Evolutionary conservation across 2,113 vertebrate species (phyloP).

Genomic region (Hucho hucho): DNA sequence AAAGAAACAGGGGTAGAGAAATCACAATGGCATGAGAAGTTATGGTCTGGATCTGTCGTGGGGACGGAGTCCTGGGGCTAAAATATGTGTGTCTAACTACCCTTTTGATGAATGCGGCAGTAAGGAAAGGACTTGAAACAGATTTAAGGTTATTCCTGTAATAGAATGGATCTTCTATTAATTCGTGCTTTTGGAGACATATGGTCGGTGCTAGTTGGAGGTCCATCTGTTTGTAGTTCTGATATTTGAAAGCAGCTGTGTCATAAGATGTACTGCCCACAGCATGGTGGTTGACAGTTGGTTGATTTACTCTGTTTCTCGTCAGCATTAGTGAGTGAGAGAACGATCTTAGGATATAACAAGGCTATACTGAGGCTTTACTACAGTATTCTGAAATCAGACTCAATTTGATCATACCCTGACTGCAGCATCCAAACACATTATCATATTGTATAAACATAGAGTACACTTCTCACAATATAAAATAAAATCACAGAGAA

Average conservation of each 20-base stretch:
- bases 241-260: background rate
- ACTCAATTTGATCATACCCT: no score
- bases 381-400: no score
- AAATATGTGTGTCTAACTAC: background rate
- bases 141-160: slow-evolving; percentile 39
- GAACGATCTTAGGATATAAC: no score
- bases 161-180: background rate
- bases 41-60: slow-evolving; percentile 33
- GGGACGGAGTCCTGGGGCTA: background rate
- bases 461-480: no score
- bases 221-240: background rate
- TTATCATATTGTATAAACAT: no score
- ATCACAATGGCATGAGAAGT: slow-evolving; percentile 43
- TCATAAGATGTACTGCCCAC: background rate
- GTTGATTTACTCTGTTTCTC: background rate
- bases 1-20: slow-evolving; percentile 20
- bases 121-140: slow-evolving; percentile 27
- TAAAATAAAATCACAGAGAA: no score
- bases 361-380: no score
- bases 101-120: slow-evolving; percentile 18
- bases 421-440: no score
- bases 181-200: background rate
- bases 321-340: no score
- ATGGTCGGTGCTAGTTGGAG: background rate
- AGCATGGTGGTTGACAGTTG: background rate